Base-by-base conservation (phyloP, 2,797 vertebrate genomes). In the Eleutherodactylus coqui region DNA sequence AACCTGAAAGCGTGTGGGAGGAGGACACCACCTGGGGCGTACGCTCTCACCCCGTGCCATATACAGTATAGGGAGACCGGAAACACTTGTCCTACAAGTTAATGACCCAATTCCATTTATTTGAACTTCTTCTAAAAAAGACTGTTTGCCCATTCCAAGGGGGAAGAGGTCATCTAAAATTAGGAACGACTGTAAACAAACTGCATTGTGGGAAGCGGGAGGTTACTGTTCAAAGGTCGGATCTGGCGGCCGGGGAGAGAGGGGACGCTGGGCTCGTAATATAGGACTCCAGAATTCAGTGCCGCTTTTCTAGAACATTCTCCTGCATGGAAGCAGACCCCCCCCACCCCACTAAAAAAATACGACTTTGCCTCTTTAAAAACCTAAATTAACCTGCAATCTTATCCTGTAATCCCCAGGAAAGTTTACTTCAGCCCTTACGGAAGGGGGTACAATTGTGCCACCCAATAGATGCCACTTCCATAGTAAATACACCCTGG, bases 181-280 rank as follows among this genome's bases (percentile, higher is more conserved):
- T 83, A 83, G 49, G 70, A 83, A 29, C 1, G 24, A 72, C 45
- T 82, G 64, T 72, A 82, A 82, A 82, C 64, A 83, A 83, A 73
- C 51, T 75, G 53, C 69, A 83, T 75, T 83, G 69, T 83, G 81
- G 69, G 81, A 73, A 83, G 60, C 36, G 29, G n/a, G 47, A 70
- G 79, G 64, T 70, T 82, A 70, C 62, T 82, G 79, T 70, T 82
- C 62, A 82, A 67, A 47, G 79, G 79, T 72, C 17, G 19, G 45
- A 70, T 67, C 51, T 82, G 32, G 38, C 3, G 9, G 78, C 34
- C 11, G 38, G n/a, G 29, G 10, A 10, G 60, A 21, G 14, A 19
- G 41, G 55, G 55, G 51, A 14, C 6, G 19, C 13, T 64, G 32
- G 10, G 79, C 60, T 49, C 29, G 45, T 58, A 55, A 34, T 78